phyloP scores from a whole-genome alignment of 2,113 vertebrate species.

The Dicentrarchus labrax region DNA sequence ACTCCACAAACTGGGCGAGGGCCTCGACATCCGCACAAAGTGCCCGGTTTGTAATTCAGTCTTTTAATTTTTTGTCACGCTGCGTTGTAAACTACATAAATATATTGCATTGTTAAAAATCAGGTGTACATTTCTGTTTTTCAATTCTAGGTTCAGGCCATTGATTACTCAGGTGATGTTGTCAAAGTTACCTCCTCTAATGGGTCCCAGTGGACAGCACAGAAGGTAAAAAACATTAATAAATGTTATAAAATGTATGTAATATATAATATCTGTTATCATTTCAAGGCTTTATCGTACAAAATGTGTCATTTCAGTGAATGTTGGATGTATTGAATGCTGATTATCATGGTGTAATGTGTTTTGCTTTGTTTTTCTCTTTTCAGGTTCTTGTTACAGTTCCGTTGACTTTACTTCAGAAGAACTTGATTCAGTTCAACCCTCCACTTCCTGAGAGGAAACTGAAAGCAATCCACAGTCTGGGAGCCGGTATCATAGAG shows the following conservation, averaged over 20 bases:
- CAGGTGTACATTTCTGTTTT: not conserved
- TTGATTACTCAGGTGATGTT: constrained; percentile 92
- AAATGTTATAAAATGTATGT: not conserved
- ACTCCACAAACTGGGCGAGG: constrained; percentile 91
- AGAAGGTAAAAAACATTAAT: constrained; percentile 86
- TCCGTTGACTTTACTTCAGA: constrained; percentile 94
- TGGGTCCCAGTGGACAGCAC: constrained; percentile 88
- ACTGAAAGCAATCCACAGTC: constrained; percentile 95
- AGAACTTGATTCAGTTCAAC: constrained; percentile 91
- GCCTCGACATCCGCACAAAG: constrained; percentile 90
- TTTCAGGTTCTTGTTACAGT: constrained; percentile 92
- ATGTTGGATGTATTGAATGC: not conserved
- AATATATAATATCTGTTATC: not conserved
- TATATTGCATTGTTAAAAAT: not conserved
- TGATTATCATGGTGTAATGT: not conserved
- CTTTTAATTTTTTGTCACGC: not conserved
- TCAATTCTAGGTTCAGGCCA: constrained; percentile 82
- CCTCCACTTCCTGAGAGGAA: constrained; percentile 94
- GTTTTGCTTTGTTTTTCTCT: not conserved
- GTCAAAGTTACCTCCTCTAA: constrained; percentile 88
- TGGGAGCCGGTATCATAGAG: constrained; percentile 95
- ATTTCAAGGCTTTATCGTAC: not conserved
- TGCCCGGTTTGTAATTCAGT: constrained; percentile 86
- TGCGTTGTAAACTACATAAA: not conserved
- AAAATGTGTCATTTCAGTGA: not conserved